Percentiles rank a stretch among this genome's conserved stretches.
phyloP scores from a whole-genome alignment of 2,888 invertebrate species.

The Pediacus dermestoides region DNA sequence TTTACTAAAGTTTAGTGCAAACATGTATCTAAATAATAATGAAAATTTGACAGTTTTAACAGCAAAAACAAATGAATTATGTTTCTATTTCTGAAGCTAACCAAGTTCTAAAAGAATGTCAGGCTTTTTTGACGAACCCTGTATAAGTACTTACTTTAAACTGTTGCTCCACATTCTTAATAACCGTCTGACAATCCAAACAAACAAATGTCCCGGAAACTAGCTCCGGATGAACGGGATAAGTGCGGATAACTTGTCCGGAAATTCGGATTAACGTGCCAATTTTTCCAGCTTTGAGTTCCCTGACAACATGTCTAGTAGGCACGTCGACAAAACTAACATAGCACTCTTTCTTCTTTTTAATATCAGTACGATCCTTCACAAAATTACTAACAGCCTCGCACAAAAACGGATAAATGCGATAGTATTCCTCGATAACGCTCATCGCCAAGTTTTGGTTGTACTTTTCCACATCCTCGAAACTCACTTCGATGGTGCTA shows the following conservation, averaged over 20 bases:
- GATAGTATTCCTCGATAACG: conserved; percentile 93
- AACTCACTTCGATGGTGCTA: conserved; percentile 88
- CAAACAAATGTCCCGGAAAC: conserved; percentile 86
- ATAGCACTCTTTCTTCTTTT: conserved; percentile 86
- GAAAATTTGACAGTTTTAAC: no score
- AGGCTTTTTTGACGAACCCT: no score
- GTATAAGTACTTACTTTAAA: conserved; percentile 86
- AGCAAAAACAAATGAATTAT: no score
- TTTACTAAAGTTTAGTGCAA: no score
- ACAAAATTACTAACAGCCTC: conserved; percentile 87
- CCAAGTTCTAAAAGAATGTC: no score
- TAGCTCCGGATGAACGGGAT: conserved; percentile 98
- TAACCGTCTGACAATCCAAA: conserved; percentile 90
- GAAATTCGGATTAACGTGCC: conserved; percentile 92
- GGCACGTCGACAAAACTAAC: conserved; percentile 91
- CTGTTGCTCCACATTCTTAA: conserved; percentile 95
- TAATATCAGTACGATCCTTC: conserved; percentile 68
- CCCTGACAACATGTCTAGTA: conserved; percentile 86
- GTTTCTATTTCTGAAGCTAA: no score
- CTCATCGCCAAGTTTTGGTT: conserved; percentile 90
- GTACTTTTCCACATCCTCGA: conserved; percentile 90
- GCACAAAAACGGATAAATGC: conserved; percentile 92
- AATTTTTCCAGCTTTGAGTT: conserved; percentile 88
- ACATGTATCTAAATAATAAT: no score
- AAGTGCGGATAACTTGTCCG: conserved; percentile 94